A percentile compares a stretch with the other conserved stretches of the same genome.
Conservation (phyloP, 1,140 invertebrate genomes). For the Drosophila ohnishii region DNA sequence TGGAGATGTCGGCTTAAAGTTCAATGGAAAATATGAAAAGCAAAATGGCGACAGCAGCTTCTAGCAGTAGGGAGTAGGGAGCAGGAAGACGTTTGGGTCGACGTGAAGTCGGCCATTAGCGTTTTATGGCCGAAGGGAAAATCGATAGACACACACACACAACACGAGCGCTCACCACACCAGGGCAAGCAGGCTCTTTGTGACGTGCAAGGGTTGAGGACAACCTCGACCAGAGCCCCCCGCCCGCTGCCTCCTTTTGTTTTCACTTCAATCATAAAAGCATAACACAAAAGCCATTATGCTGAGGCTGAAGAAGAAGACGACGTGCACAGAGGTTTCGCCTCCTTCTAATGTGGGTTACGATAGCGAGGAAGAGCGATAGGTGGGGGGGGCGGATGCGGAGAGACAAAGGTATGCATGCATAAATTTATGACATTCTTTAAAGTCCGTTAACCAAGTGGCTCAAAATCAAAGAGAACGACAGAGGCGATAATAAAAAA, state of each 20-base stretch:
- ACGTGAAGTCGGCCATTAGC: conserved; percentile 63
- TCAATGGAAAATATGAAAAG: conserved; percentile 74
- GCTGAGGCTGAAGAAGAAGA: conserved; percentile 24
- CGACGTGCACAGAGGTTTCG: conserved; percentile 19
- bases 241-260: conserved; percentile 34
- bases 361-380: neutral
- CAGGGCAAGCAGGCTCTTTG: conserved; percentile 49
- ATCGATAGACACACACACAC: conserved; percentile 57
- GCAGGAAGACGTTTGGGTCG: conserved; percentile 24
- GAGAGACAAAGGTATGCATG: conserved; percentile 12
- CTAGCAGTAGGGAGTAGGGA: conserved; percentile 18
- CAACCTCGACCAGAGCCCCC: conserved; percentile 14
- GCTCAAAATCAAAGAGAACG: conserved; percentile 17
- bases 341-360: conserved; percentile 27
- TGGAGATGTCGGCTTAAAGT: conserved; percentile 66
- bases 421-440: conserved; percentile 30
- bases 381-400: too few species aligned
- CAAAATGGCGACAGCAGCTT: conserved; percentile 69
- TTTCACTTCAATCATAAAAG: conserved; percentile 73
- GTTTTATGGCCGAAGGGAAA: conserved; percentile 74
- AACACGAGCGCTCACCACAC: conserved; percentile 24
- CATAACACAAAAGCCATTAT: conserved; percentile 78
- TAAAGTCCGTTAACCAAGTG: conserved; percentile 21
- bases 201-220: conserved; percentile 62
- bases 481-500: conserved; percentile 7